phyloP scores from a whole-genome alignment of 2,113 vertebrate species.

The Serilophus lunatus region DNA sequence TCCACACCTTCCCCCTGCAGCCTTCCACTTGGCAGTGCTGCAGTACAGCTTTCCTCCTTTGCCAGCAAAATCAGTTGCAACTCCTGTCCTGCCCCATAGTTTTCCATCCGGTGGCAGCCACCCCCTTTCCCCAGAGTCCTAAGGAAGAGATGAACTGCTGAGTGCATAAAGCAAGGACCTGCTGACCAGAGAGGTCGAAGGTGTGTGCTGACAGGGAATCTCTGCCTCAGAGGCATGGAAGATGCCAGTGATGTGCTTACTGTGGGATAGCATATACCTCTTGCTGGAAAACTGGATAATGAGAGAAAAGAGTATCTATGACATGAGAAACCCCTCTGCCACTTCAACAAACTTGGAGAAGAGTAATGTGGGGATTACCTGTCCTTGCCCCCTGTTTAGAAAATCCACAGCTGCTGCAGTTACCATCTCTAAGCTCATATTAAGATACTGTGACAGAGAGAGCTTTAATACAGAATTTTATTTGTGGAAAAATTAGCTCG shows the following conservation, averaged over 20 bases:
- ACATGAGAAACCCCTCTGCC: not conserved
- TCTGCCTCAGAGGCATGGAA: not conserved
- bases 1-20: not conserved
- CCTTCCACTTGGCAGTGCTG: not conserved
- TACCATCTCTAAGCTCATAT: not conserved
- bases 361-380: not conserved
- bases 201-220: not conserved
- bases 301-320: not conserved
- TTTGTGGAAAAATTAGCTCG: no score
- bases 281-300: not conserved
- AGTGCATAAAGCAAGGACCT: not conserved
- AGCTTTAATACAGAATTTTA: not conserved
- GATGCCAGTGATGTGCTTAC: not conserved
- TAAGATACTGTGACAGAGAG: not conserved
- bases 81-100: not conserved
- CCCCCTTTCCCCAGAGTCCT: not conserved
- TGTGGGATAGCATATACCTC: not conserved
- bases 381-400: not conserved
- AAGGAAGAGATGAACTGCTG: not conserved
- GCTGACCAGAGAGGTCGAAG: accelerated
- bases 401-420: not conserved
- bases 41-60: not conserved
- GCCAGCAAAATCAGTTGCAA: not conserved
- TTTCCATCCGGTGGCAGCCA: not conserved
- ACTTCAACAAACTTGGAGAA: not conserved